Evolutionary conservation across 2,113 vertebrate species (phyloP), one percentile per base, ranked within the genome.

Genomic region (Tretioscincus oriximinensis): DNA sequence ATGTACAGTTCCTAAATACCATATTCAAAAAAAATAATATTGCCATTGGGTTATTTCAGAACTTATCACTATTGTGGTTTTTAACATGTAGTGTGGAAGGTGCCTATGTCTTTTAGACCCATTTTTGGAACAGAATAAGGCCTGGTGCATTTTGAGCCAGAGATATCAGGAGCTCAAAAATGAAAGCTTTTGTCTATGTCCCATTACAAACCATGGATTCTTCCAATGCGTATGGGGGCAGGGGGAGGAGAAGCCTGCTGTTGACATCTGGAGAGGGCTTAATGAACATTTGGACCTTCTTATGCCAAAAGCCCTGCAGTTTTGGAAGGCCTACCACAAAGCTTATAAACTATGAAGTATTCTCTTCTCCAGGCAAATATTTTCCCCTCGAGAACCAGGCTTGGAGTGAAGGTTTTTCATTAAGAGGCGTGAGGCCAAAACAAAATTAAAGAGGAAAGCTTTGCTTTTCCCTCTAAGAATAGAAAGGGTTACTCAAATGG

Each of bases 321-420:
- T 9, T 58, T 18, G 67, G 49, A 78, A 73, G 7, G 28, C 45
- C 35, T 47, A 8, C 16, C 22, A 18, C 71, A 54, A 6, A 65
- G 4, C 6, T 49, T 1, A 83, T 80, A 76, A 81, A 14, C 10
- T 1, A 7, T 0, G 16, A 67, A 82, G 47, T 54, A 16, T 67
- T 83, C 86, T 85, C 20, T 67, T 83, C 86, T 85, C 20, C 73
- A 1, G 80, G 58, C 2, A 24, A 60, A 1, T 76, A 58, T 16
- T 58, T 58, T 58, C 16, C 54, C 54, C 54, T 73, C 29, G 21
- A 73, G 28, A 58, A 58, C 47, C 47, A 72, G 7, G 26, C 18
- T 28, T 24, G 85, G 78, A 80, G 83, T 66, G 26, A 29, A 0
- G 0, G 0, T 78, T 22, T 74, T 0, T 16, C 49, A 69, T 63